Conservation (phyloP, 2,888 invertebrate genomes). For the Nebria salina region DNA sequence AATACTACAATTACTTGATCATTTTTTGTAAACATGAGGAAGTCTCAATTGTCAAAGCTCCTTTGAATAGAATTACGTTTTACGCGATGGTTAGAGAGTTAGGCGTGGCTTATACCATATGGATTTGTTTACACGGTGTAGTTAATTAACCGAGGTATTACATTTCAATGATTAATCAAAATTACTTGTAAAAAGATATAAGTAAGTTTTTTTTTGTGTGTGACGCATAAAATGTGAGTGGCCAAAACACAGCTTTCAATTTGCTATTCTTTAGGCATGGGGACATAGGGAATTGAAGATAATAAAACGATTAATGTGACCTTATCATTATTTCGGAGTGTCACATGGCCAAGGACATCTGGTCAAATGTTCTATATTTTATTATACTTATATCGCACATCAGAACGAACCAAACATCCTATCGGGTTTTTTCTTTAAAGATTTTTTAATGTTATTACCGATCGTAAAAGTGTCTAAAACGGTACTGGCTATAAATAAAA, state of each 20-base stretch:
- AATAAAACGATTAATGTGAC: conserved; percentile 55
- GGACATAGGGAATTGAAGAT: conserved; percentile 49
- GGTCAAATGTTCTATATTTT: conserved; percentile 8
- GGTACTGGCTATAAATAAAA: not conserved
- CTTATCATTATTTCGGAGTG: conserved; percentile 51
- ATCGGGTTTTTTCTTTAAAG: conserved; percentile 26
- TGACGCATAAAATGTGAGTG: conserved; percentile 2
- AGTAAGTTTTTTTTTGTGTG: not conserved
- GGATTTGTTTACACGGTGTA: not conserved
- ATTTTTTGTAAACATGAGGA: not conserved
- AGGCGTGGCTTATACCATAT: not conserved
- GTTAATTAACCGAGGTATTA: not conserved
- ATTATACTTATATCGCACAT: conserved; percentile 33
- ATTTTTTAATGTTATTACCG: not conserved
- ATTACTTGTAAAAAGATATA: not conserved
- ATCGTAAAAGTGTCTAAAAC: not conserved
- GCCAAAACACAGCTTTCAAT: conserved; percentile 4
- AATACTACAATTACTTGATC: not conserved
- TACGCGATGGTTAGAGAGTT: not conserved
- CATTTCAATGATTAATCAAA: not conserved
- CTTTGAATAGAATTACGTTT: not conserved
- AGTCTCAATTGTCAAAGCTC: not conserved
- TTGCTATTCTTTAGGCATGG: conserved; percentile 6
- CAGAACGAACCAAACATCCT: conserved; percentile 25
- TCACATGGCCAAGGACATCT: conserved; percentile 38